Conservation (phyloP, 2,797 vertebrate genomes). For the Arnoldichthys spilopterus region DNA sequence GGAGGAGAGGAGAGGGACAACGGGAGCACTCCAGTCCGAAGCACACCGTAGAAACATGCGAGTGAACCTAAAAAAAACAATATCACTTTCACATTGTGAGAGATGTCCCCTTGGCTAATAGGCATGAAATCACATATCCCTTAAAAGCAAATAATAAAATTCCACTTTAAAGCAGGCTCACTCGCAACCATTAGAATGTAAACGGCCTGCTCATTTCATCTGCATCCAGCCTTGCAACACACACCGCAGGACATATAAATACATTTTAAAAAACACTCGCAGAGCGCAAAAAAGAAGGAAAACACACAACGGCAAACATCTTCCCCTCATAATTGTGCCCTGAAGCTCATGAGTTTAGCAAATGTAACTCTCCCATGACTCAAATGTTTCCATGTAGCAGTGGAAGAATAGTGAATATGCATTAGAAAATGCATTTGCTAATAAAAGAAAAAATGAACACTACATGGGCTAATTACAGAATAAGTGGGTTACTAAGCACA, state of each 20-base stretch:
- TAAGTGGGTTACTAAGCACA: constrained; percentile 15
- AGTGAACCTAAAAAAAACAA: constrained; percentile 62
- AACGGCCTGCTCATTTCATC: constrained; percentile 40
- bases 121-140: constrained; percentile 66
- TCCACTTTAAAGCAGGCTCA: constrained; percentile 60
- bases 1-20: constrained; percentile 33
- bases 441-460: constrained; percentile 9
- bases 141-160: constrained; percentile 69
- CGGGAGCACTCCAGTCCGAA: constrained; percentile 60
- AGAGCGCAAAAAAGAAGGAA: constrained; percentile 39
- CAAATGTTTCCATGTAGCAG: neutral
- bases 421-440: neutral
- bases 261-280: neutral
- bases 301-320: constrained; percentile 60
- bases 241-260: constrained; percentile 67
- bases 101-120: constrained; percentile 57
- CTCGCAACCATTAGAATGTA: constrained; percentile 57
- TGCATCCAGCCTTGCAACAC: constrained; percentile 65
- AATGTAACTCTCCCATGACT: neutral
- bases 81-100: constrained; percentile 67
- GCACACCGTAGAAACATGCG: constrained; percentile 59
- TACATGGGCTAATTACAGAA: constrained; percentile 10
- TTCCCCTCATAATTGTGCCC: constrained; percentile 21
- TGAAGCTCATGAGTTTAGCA: constrained; percentile 14
- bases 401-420: constrained; percentile 25